Evolutionary conservation across 37 sponge, comb jelly and placozoan species (phyloP).

Genomic region (Ephydatia muelleri): DNA sequence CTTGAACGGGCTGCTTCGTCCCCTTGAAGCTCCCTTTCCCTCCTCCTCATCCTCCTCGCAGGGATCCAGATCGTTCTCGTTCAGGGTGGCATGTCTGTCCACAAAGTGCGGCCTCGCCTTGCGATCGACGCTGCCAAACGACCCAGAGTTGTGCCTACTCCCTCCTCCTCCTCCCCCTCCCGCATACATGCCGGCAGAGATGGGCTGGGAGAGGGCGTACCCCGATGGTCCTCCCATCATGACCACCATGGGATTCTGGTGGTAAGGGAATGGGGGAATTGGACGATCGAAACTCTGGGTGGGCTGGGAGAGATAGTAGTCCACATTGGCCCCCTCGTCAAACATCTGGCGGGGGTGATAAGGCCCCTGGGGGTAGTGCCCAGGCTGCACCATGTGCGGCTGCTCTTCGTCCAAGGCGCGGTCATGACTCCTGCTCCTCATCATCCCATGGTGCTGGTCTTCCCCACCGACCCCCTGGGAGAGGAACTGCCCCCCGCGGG

Average conservation of each 20-base stretch:
- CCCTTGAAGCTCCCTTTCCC: not conserved
- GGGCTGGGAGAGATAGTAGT: conserved; percentile 61
- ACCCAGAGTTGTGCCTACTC: not conserved
- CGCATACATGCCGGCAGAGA: not conserved
- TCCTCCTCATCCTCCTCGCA: conserved; percentile 19
- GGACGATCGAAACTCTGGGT: not conserved
- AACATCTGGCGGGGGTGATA: not conserved
- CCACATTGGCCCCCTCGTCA: conserved; percentile 3
- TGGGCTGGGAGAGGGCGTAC: conserved; percentile 73
- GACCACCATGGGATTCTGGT: conserved; percentile 10
- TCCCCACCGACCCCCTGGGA: no score
- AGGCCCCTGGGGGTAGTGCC: conserved; percentile 8
- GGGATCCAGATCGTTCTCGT: conserved; percentile 19
- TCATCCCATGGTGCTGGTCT: not conserved
- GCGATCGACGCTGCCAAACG: conserved; percentile 4
- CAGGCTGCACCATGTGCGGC: not conserved
- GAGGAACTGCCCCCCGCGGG: not conserved
- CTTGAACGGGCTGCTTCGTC: conserved; percentile 21
- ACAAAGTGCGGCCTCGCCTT: not conserved
- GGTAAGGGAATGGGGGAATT: not conserved
- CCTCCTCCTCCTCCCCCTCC: conserved; percentile 8
- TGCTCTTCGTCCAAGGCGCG: conserved; percentile 5
- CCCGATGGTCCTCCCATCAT: conserved; percentile 51
- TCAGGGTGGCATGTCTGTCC: not conserved
- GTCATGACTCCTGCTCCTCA: conserved; percentile 9